Percentiles rank a stretch among this genome's conserved stretches.
phyloP scores from a whole-genome alignment of 1,140 invertebrate species.

The Diabrotica undecimpunctata region DNA sequence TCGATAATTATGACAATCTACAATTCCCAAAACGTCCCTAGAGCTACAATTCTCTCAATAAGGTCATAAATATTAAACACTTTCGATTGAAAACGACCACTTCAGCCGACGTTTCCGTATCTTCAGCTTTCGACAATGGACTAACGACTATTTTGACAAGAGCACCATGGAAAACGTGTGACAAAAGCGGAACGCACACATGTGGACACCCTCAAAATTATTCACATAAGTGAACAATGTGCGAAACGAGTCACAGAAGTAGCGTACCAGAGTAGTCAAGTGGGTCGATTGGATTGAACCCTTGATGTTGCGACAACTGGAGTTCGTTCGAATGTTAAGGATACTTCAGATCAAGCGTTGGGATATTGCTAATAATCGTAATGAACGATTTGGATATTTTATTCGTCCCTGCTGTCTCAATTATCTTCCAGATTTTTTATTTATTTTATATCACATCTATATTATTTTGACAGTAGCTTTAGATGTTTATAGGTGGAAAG shows the following conservation, averaged over 20 bases:
- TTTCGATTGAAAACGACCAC: neutral
- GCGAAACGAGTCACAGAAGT: slow-evolving; percentile 18
- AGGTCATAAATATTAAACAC: slow-evolving; percentile 1
- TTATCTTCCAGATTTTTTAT: too few species aligned
- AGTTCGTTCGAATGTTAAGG: too few species aligned
- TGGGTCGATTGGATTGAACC: slow-evolving; percentile 4
- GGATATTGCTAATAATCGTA: too few species aligned
- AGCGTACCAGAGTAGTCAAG: slow-evolving; percentile 13
- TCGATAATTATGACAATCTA: neutral
- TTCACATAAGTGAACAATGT: slow-evolving; percentile 17
- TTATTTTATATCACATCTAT: too few species aligned
- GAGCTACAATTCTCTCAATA: neutral
- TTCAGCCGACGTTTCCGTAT: neutral
- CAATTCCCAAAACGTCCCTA: neutral
- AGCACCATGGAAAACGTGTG: slow-evolving; percentile 14
- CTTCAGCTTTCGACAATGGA: slow-evolving; percentile 12
- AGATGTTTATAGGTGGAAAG: too few species aligned
- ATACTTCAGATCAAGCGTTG: too few species aligned
- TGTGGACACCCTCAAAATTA: slow-evolving; percentile 24
- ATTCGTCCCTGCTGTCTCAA: too few species aligned
- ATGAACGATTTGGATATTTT: too few species aligned
- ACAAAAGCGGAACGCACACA: slow-evolving; percentile 26
- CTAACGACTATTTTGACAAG: slow-evolving; percentile 27
- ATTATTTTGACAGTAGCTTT: too few species aligned
- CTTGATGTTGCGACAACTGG: neutral